Evolutionary conservation across 2,888 invertebrate genomes (phyloP), one percentile per base, ranked within the genome.

Genomic region (Cordylochernes scorpioides): DNA sequence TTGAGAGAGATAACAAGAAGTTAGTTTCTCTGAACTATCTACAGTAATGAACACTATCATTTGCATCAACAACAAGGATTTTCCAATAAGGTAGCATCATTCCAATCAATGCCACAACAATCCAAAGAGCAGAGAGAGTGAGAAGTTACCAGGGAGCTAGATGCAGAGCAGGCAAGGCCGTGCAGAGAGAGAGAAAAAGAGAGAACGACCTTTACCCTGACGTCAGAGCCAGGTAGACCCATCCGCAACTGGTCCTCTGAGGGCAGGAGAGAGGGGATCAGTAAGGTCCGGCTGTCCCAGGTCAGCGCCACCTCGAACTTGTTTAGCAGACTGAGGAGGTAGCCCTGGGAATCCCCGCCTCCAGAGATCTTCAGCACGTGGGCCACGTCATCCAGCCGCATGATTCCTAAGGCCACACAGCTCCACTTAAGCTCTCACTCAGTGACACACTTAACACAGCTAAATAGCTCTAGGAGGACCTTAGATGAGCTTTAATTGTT

Each of bases 281-380:
- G 56, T 2, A 86, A 54, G 10, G 80, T 74, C 14, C 86, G 58
- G 10, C 73, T 71, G 50, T 94, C 91, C 80, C 88, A 94, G 15
- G 84, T 78, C 30, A 97, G 58, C 0, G 91, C 94, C 31, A 97
- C 72, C 56, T 94, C 94, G 55, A 91, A 94, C 59, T 94, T 94
- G 57, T 82, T 82, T 31, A 94, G 59, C 24, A 94, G 58, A 44
- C 74, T 75, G 4, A 88, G 71, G 30, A 86, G 78, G 46, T 88
- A 80, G 28, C 73, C 69, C 45, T 64, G 60, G 1, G 67, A 64
- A 42, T 65, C 64, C 24, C 50, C 48, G 1, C 71, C 66, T 4
- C 74, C 68, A 0, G 72, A 71, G n/a, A 75, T 71, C 49, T 82
- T 82, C 55, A 91, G 88, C 22, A 91, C 67, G 49, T 78, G 71